These are phyloP conservation scores for Drosophila setifemur DNA, from an alignment of 1,140 invertebrate species.

Conservation along the genomic window DNA sequence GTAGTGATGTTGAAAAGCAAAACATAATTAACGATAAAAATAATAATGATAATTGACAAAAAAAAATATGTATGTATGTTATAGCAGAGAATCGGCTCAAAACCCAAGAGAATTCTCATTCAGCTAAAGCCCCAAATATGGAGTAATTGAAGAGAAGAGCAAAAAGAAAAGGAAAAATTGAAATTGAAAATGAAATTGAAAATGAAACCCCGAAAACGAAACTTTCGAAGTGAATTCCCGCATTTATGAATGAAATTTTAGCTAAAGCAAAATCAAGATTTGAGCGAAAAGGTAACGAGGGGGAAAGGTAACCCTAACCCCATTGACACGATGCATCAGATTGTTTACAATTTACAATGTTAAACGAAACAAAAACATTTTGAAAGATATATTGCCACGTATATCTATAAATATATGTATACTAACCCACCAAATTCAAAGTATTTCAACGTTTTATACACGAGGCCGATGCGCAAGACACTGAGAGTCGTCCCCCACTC, in stretches of 20 bases:
- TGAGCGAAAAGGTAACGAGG: neutral
- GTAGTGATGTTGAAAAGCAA: slow-evolving; percentile 70
- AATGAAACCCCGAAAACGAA: slow-evolving; percentile 19
- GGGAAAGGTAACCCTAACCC: slow-evolving; percentile 27
- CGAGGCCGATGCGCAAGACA: slow-evolving; percentile 16
- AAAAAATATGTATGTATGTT: slow-evolving; percentile 63
- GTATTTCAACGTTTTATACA: slow-evolving; percentile 77
- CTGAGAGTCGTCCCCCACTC: slow-evolving; percentile 1
- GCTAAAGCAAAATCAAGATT: slow-evolving; percentile 10
- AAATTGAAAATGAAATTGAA: neutral
- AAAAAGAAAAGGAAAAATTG: slow-evolving; percentile 13
- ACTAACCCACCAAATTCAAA: slow-evolving; percentile 81
- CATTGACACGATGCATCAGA: slow-evolving; percentile 35
- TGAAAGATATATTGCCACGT: slow-evolving; percentile 72
- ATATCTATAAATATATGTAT: slow-evolving; percentile 81
- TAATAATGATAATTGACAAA: slow-evolving; percentile 63
- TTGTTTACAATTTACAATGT: slow-evolving; percentile 69
- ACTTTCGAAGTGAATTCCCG: slow-evolving; percentile 39
- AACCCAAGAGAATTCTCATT: neutral
- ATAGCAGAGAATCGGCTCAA: slow-evolving; percentile 45
- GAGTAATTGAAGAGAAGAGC: neutral
- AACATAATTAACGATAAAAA: slow-evolving; percentile 60
- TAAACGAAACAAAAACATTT: slow-evolving; percentile 57
- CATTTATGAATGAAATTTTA: slow-evolving; percentile 40
- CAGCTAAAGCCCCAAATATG: neutral